Conservation (phyloP, 2,888 invertebrate genomes). For the Hanleya hanleyi region DNA sequence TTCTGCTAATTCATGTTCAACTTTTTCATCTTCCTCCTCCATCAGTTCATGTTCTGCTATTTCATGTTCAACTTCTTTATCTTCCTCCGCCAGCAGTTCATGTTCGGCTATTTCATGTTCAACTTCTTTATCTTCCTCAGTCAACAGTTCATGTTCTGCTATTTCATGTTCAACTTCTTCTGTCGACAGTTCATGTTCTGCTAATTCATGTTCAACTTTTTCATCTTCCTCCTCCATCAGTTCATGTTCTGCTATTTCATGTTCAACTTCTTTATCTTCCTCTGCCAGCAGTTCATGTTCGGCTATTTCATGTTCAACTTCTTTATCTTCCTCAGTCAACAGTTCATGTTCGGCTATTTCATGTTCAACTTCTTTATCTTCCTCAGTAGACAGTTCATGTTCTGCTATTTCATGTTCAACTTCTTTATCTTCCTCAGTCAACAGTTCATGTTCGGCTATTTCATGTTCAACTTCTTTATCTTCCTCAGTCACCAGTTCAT, state of each 20-base stretch:
- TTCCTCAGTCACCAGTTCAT: constrained; percentile 41
- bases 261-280: constrained; percentile 82
- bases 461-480: constrained; percentile 86
- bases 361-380: constrained; percentile 21
- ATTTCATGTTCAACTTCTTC: constrained; percentile 51
- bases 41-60: neutral
- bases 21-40: constrained; percentile 18
- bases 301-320: neutral
- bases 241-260: constrained; percentile 73
- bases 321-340: neutral
- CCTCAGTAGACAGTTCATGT: neutral
- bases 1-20: constrained; percentile 58
- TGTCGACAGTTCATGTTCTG: neutral
- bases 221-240: constrained; percentile 9
- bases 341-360: too few relatives aligned
- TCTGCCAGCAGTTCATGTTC: constrained; percentile 40
- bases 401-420: constrained; percentile 9
- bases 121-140: neutral
- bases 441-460: neutral
- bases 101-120: constrained; percentile 62
- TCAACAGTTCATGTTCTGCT: too few relatives aligned
- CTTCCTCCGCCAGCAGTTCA: neutral
- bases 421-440: constrained; percentile 13
- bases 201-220: constrained; percentile 9
- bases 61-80: constrained; percentile 81